Evolutionary conservation across 37 sponge, comb jelly and placozoan genomes (phyloP), one percentile per base, ranked within the genome.

Genomic region (Petrosia ficiformis): DNA sequence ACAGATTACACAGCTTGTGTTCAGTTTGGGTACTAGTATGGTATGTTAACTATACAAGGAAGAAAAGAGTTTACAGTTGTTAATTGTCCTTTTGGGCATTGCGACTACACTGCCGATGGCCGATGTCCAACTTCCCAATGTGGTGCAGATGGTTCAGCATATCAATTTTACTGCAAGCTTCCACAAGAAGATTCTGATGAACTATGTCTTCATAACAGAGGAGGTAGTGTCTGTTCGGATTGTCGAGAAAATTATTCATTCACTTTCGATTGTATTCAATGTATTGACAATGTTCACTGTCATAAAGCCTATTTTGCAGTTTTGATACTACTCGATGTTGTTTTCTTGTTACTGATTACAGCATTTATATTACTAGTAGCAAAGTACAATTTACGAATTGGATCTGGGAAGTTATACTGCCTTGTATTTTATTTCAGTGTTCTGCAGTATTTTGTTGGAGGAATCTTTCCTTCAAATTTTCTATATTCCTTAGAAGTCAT

Each of bases 351-450:
- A 26, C 28, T 61, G 6, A 31, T 73, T 16, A 72, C 44, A 36
- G n/a, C 31, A 30, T 6, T 57, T 34, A n/a, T 75, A 3, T 60
- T 83, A 16, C 21, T 38, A 38, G 40, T 68, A 1, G 43, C 73
- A 1, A 48, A 31, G 31, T 35, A 75, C 3, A 59, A 76, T 14
- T 61, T 83, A 1, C 74, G 61, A 4, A 24, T 83, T 4, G 83
- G 83, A 21, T 75, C 83, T 5, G 83, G 83, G 1, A 44, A 44
- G 59, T 34, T 83, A 26, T 75, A 83, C 68, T 60, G 83, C 25
- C 32, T 83, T n/a, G 29, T 83, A 3, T 83, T 68, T 48, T 83
- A 67, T 70, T 83, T 69, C 71, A 75, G 83, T 83, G 83, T 83
- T 2, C 14, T 74, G 14, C 42, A 28, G 10, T 59, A 66, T n/a